Base-by-base conservation (phyloP, 2,797 vertebrate genomes). In the Bradypus variegatus region DNA sequence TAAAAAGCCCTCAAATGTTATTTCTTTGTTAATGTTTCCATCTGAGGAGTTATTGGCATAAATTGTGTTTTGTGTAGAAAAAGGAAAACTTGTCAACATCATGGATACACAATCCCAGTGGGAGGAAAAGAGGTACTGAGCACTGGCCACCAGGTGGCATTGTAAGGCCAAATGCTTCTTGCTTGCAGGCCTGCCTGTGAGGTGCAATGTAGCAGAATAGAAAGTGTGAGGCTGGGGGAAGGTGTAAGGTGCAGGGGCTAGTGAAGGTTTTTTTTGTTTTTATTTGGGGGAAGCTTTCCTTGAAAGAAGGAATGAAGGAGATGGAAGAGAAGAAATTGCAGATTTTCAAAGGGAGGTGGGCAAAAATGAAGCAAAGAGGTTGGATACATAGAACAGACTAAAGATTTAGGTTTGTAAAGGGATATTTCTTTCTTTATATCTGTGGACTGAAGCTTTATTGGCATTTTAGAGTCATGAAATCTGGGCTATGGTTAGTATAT, bases 241-340 rank as follows among this genome's bases (percentile, higher is more conserved):
- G 53, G 33, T 36, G 2, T 65, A 72, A 75, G n/a, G 53, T 48
- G 12, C n/a, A 58, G 69, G 38, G 13, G 5, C 36, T n/a, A 50
- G 21, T 55, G 19, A 55, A 55, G 64, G 31, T 1, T 27, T 55
- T 55, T 89, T 79, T 58, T 76, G 7, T 81, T 81, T 81, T 93
- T 82, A 70, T 85, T 86, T 86, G 70, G 48, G 27, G 60, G 69
- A 80, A 33, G 48, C 13, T 84, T 87, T 91, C 38, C 72, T 90
- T 91, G 85, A 92, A 72, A 36, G 50, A 94, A 92, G 55, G 76
- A 77, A 58, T 84, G 36, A 67, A 94, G 85, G 38, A 65, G 27
- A 4, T 48, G 11, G 38, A 85, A 33, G 62, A 62, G n/a, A 79
- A 77, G 29, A 85, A 62, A 65, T 76, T 70, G 41, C 53, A 88